Evolutionary conservation across 2,797 vertebrate genomes (phyloP).

Genomic region (Sternarchorhynchus goeldii): DNA sequence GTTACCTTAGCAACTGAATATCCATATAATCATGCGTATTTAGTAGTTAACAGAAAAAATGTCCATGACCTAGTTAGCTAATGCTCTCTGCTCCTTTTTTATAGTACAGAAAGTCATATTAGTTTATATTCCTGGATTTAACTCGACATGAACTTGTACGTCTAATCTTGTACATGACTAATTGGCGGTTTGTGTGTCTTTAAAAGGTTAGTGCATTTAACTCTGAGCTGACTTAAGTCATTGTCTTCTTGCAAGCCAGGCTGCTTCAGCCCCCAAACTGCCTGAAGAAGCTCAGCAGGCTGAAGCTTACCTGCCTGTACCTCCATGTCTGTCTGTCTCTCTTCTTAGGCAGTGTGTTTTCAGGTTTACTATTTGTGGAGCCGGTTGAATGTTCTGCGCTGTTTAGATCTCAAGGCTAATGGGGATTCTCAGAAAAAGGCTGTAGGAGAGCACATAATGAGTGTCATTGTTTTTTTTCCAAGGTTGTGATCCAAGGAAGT

Average conservation of each 20-base stretch:
- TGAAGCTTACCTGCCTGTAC: too few relatives aligned
- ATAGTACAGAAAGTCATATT: conserved; percentile 4
- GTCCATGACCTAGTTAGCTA: conserved; percentile 40
- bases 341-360: too few relatives aligned
- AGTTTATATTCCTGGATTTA: conserved; percentile 10
- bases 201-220: background rate
- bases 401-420: conserved; percentile 9
- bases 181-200: conserved; percentile 7
- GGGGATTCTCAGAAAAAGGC: background rate
- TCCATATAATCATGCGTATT: conserved; percentile 17
- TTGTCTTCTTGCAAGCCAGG: too few relatives aligned
- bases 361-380: too few relatives aligned
- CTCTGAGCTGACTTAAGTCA: background rate
- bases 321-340: too few relatives aligned
- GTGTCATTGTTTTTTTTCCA: background rate
- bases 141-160: background rate
- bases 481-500: conserved; percentile 99
- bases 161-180: background rate
- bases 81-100: conserved; percentile 20
- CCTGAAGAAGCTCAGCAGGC: too few relatives aligned
- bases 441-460: background rate
- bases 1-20: conserved; percentile 40
- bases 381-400: background rate
- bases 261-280: too few relatives aligned
- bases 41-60: background rate